Base-by-base conservation (phyloP, 2,113 vertebrate genomes). In the Cisticola juncidis region DNA sequence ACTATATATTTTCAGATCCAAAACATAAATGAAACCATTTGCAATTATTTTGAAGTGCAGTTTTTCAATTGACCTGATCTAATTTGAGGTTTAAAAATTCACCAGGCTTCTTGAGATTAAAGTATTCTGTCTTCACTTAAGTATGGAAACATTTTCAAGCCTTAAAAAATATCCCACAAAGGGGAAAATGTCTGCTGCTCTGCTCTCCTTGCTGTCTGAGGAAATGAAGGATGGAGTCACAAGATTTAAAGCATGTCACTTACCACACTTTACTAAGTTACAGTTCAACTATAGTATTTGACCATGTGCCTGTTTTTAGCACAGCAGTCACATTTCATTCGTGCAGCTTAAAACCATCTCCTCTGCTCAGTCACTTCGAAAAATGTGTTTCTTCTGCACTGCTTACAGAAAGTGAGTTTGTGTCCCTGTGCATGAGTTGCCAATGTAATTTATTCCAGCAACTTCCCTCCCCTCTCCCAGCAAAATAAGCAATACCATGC, bases 181-280 rank as follows among this genome's bases (percentile, higher is more conserved):
- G 64, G 77, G 86, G 83, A 96, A 92, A 95, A 97, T 81, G 80
- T 94, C 94, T 97, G 86, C 80, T 86, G 35, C 72, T 80, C 68
- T 86, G 47, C 72, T 92, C 54, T 94, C 66, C 82, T 96, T 2
- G 0, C 90, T 65, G 69, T 88, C 82, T 83, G 92, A 92, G 96
- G 94, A 95, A 95, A 97, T 93, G 91, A 97, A 94, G 72, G 86
- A 92, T 0, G 5, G 92, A 96, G 94, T 97, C 95, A 96, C 72
- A 94, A 94, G 94, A 91, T 81, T 95, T 88, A 77, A 94, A 96
- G 95, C 92, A 95, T 78, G 92, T 96, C 88, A 66, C 91, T 96
- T 90, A 94, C 91, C 94, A 21, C 94, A 95, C 96, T 96, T 96
- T 97, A 96, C 95, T 94, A 51, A 94, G 94, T 97, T 97, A 96